phyloP scores from a whole-genome alignment of 2,797 vertebrate species.

The Onychomys arenicola region DNA sequence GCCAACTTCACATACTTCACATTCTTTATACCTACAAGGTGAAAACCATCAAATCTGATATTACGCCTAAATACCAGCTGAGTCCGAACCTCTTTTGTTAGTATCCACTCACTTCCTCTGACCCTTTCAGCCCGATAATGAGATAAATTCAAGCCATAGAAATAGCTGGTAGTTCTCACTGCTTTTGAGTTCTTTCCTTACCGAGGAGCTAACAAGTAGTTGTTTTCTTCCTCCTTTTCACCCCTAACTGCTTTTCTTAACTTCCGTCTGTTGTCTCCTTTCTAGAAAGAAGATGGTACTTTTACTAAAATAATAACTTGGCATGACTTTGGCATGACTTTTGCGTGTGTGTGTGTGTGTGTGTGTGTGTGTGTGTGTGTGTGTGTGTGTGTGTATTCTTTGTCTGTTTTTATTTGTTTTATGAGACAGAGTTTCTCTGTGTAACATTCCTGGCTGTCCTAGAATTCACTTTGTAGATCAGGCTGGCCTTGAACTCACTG shows the following conservation, averaged over 20 bases:
- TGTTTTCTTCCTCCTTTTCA: background rate
- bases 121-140: background rate
- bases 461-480: too few relatives aligned
- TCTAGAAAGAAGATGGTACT: background rate
- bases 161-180: background rate
- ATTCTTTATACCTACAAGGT: background rate
- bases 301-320: slow-evolving; percentile 32
- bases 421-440: too few relatives aligned
- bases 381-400: too few relatives aligned
- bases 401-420: too few relatives aligned
- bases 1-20: background rate
- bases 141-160: slow-evolving; percentile 36
- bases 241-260: background rate
- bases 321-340: background rate
- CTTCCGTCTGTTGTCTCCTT: slow-evolving; percentile 9
- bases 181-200: background rate
- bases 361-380: too few relatives aligned
- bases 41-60: background rate
- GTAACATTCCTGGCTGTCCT: too few relatives aligned
- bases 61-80: background rate
- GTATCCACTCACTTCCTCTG: background rate
- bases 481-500: too few relatives aligned
- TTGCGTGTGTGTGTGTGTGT: too few relatives aligned
- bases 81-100: background rate
- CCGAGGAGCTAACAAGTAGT: background rate